Conservation (phyloP, 2,113 vertebrate species). For the Hiodon alosoides region DNA sequence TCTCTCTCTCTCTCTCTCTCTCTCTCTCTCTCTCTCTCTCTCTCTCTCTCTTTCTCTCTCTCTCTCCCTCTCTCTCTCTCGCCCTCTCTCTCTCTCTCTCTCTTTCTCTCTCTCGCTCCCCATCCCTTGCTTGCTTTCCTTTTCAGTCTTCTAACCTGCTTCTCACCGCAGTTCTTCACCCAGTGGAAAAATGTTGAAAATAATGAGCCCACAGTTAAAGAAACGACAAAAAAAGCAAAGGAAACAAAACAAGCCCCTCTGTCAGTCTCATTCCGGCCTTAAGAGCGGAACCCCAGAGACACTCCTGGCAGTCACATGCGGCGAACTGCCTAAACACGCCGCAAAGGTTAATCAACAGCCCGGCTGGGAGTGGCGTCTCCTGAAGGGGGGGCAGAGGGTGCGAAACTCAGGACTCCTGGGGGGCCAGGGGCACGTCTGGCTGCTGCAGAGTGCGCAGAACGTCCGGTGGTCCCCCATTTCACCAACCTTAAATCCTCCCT, state of each 20-base stretch:
- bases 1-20: no score
- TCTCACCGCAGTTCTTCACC: constrained; percentile 15
- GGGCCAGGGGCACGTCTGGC: not conserved
- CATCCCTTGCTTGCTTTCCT: not conserved
- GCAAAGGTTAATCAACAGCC: constrained; percentile 14
- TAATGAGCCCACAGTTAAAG: constrained; percentile 11
- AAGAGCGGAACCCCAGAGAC: constrained; percentile 1
- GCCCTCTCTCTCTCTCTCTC: not conserved
- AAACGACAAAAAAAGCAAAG: not conserved
- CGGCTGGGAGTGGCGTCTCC: constrained; percentile 18
- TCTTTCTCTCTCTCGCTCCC: not conserved
- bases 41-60: no score
- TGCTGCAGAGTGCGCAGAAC: not conserved
- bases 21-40: no score
- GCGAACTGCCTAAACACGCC: not conserved
- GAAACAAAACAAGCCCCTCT: constrained; percentile 14
- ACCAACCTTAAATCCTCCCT: constrained; percentile 31
- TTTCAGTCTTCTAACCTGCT: constrained; percentile 2
- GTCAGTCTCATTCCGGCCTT: constrained; percentile 17
- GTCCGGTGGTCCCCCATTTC: not conserved
- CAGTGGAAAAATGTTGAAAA: constrained; percentile 2
- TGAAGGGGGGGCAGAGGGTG: constrained; percentile 2
- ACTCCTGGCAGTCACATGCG: not conserved
- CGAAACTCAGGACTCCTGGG: not conserved
- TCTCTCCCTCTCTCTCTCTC: no score